phyloP scores from a whole-genome alignment of 2,113 vertebrate species.

The Cyphomyrus discorhynchus region DNA sequence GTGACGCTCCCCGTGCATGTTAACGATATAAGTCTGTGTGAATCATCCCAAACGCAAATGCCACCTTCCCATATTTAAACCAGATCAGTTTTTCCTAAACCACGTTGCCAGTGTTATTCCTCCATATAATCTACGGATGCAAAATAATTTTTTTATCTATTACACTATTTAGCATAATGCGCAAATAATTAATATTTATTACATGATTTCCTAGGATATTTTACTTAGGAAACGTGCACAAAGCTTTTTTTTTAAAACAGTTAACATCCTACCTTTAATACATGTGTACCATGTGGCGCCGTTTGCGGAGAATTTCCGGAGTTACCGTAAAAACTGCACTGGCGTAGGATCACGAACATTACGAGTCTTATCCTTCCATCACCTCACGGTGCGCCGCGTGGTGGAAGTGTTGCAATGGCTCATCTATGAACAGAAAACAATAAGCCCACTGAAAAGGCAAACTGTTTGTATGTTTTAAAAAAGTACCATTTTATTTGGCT shows the following conservation, averaged over 20 bases:
- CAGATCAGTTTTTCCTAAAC: not conserved
- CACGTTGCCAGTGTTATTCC: not conserved
- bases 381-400: not conserved
- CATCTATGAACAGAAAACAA: not conserved
- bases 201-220: not conserved
- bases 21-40: not conserved
- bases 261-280: not conserved
- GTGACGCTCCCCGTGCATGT: not conserved
- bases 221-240: not conserved
- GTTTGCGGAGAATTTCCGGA: not conserved
- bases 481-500: not conserved
- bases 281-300: not conserved
- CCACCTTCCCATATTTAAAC: not conserved
- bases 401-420: slow-evolving; percentile 1
- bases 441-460: not conserved
- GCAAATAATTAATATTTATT: not conserved
- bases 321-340: not conserved
- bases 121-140: not conserved
- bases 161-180: not conserved
- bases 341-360: not conserved
- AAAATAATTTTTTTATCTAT: not conserved
- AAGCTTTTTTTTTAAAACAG: not conserved
- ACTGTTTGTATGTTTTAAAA: not conserved
- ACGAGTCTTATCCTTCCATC: not conserved
- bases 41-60: not conserved